Percentiles rank a stretch among this genome's conserved stretches.
These are phyloP conservation scores for Scaptodrosophila latifasciaeformis DNA, from an alignment of 2,888 invertebrate species.

Conservation along the genomic window DNA sequence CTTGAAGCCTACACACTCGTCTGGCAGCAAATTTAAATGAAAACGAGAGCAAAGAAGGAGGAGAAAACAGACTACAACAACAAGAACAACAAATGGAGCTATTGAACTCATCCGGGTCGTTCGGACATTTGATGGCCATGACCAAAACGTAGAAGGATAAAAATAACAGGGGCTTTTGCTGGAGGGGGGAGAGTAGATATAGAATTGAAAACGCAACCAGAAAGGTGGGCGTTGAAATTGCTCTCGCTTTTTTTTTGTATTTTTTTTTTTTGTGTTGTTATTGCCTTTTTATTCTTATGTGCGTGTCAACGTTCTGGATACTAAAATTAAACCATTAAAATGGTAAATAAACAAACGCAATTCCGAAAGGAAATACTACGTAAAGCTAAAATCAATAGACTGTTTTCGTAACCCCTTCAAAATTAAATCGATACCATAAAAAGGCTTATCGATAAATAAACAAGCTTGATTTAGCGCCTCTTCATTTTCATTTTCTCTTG, in stretches of 20 bases:
- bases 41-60: not conserved
- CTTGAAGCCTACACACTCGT: no score
- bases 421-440: conserved; percentile 1
- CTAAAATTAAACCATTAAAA: conserved; percentile 6
- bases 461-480: not conserved
- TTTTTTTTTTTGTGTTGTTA: no score
- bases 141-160: not conserved
- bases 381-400: no score
- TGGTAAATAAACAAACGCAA: no score
- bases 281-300: not conserved
- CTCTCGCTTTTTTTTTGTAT: no score
- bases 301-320: not conserved
- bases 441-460: conserved; percentile 2
- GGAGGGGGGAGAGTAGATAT: no score
- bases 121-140: not conserved
- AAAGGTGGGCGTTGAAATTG: no score
- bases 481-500: no score
- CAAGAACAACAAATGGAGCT: not conserved
- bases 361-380: no score
- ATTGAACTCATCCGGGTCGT: conserved; percentile 1
- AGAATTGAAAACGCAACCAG: not conserved
- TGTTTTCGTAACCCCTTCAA: not conserved
- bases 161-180: not conserved
- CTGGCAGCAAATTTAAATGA: no score
- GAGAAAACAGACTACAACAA: not conserved